Evolutionary conservation across 2,113 vertebrate genomes (phyloP).

Genomic region (Alces alces): DNA sequence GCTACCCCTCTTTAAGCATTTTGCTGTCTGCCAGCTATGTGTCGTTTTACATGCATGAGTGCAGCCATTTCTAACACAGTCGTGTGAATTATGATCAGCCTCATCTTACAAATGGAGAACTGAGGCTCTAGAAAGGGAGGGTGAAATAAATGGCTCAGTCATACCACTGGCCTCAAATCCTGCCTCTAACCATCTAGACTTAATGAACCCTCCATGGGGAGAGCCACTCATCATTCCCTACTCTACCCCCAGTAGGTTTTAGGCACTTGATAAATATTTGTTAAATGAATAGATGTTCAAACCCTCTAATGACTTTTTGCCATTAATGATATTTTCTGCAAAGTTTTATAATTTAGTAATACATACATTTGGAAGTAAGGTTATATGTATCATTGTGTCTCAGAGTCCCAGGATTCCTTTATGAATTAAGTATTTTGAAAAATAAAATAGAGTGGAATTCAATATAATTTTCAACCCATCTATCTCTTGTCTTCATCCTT

Average conservation of each 20-base stretch:
- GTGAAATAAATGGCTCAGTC: background rate
- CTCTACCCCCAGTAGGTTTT: background rate
- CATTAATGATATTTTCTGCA: background rate
- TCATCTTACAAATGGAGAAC: background rate
- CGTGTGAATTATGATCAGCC: background rate
- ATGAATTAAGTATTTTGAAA: constrained; percentile 51
- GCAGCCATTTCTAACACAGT: background rate
- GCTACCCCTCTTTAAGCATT: background rate
- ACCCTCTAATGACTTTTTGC: background rate
- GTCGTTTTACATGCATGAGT: background rate
- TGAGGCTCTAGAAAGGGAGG: background rate
- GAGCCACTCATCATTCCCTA: background rate
- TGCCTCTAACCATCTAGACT: background rate
- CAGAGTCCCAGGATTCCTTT: constrained; percentile 32
- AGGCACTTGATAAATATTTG: background rate
- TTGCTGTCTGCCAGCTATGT: background rate
- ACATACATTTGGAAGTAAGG: background rate
- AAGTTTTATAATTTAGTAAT: constrained; percentile 45
- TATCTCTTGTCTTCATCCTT: background rate
- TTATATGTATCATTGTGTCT: constrained; percentile 14
- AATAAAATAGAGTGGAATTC: constrained; percentile 32
- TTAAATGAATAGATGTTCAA: background rate
- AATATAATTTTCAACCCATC: background rate
- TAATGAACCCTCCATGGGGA: background rate
- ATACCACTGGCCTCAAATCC: background rate